Base-by-base conservation (phyloP, 2,113 vertebrate species). In the Equus quagga region DNA sequence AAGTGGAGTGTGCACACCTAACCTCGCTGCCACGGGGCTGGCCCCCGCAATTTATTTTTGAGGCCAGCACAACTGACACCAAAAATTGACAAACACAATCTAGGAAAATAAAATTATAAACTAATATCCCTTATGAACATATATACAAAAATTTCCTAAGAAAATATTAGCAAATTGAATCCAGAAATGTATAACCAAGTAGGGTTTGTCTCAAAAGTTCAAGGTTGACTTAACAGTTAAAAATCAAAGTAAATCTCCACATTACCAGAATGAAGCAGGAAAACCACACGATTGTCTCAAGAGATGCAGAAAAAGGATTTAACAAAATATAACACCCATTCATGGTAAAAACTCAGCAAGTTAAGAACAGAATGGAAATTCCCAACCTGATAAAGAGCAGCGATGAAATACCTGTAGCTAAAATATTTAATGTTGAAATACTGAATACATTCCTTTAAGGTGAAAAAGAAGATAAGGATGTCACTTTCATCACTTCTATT, bases 391-490 rank as follows among this genome's bases (percentile, higher is more conserved):
- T 64, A 62, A 70, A 91, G 11, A 51, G 23, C 36, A 78, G 41
- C 21, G 65, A 24, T 8, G 12, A 36, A 75, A 81, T 23, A 81
- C 65, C 89, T 67, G 36, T 60, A 93, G 41, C 15, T 78, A 89
- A 69, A 83, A 89, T 23, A 73, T 73, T 81, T 64, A 69, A 76
- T 62, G 13, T 17, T 96, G 70, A 84, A 89, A 84, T 54, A 89
- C 26, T 69, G 78, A 83, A 41, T 15, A 18, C 11, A 89, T 36
- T 84, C 51, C 64, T 96, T 70, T 46, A 79, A 64, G 62, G 49
- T 60, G 33, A 93, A 92, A 65, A 88, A 49, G 41, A 93, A 41
- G 21, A 31, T 31, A 89, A 83, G 31, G 11, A 72, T 93, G 14
- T 58, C 41, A 49, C 23, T 79, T 93, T 90, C 15, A 89, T 64